These are phyloP conservation scores for Dryas iulia DNA, from an alignment of 1,140 invertebrate genomes.

Conservation along the genomic window DNA sequence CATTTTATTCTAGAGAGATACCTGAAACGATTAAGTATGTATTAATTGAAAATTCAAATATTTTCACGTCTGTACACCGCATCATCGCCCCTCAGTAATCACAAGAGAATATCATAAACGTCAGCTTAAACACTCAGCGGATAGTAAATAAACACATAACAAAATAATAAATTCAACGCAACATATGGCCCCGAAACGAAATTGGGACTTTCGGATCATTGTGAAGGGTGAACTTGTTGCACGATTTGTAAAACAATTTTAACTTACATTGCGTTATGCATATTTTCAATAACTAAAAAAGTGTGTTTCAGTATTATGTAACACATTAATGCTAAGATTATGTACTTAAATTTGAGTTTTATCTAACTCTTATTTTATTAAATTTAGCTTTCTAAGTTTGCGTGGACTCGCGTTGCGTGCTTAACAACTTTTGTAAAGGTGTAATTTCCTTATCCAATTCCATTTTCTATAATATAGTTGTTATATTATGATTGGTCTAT, in stretches of 20 bases:
- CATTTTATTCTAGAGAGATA: no score
- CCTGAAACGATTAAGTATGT: not conserved
- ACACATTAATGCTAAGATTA: no score
- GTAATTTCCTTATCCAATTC: no score
- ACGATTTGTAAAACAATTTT: slow-evolving; percentile 28
- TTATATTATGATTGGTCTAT: no score
- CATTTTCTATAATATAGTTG: no score
- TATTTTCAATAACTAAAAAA: not conserved
- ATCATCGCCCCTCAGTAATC: slow-evolving; percentile 68
- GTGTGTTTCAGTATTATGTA: no score
- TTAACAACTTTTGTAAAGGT: no score
- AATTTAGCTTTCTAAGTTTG: no score
- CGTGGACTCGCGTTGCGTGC: no score
- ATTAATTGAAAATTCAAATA: not conserved
- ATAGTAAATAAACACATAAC: slow-evolving; percentile 78
- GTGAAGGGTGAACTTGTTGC: slow-evolving; percentile 33
- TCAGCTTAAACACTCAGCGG: slow-evolving; percentile 75
- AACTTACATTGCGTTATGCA: not conserved
- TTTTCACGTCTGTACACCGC: slow-evolving; percentile 25
- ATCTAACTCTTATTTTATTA: no score
- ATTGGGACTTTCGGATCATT: slow-evolving; percentile 35
- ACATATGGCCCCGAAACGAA: slow-evolving; percentile 60
- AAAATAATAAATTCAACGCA: slow-evolving; percentile 75
- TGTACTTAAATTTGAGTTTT: no score
- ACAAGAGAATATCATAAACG: slow-evolving; percentile 77